phyloP scores from a whole-genome alignment of 2,797 vertebrate genomes.

The Periophthalmus magnuspinnatus region DNA sequence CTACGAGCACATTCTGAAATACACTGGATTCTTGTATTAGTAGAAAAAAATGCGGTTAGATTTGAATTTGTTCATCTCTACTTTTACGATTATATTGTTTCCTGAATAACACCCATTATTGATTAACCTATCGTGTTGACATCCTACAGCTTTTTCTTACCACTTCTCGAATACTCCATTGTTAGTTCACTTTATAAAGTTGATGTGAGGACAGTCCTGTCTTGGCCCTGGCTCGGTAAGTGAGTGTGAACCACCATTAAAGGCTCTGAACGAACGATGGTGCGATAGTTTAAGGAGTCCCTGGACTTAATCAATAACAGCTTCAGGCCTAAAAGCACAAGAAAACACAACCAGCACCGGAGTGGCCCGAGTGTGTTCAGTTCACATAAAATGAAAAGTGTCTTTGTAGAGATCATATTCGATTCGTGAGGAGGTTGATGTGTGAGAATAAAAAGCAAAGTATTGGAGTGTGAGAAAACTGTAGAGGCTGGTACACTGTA shows the following conservation, averaged over 20 bases:
- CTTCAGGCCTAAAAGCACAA: background rate
- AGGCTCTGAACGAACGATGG: conserved; percentile 5
- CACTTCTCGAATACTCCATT: background rate
- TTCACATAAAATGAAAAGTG: conserved; percentile 6
- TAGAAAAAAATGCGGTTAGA: too few species aligned
- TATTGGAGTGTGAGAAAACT: background rate
- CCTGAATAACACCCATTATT: too few species aligned
- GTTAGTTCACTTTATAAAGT: background rate
- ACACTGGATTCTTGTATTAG: too few species aligned
- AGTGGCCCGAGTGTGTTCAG: background rate
- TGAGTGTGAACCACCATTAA: conserved; percentile 2
- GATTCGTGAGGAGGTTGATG: background rate
- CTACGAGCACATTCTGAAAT: too few species aligned
- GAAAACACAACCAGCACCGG: background rate
- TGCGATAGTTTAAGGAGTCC: conserved; percentile 9
- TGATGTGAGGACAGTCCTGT: background rate
- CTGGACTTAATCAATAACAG: conserved; percentile 9
- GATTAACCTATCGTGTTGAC: background rate
- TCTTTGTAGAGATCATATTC: background rate
- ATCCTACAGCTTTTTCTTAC: background rate
- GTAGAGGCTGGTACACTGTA: background rate
- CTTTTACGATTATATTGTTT: too few species aligned
- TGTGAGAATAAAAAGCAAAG: background rate
- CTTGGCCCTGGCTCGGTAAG: background rate
- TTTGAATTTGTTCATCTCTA: too few species aligned